Evolutionary conservation across 2,113 vertebrate genomes (phyloP).

Genomic region (Carollia perspicillata): DNA sequence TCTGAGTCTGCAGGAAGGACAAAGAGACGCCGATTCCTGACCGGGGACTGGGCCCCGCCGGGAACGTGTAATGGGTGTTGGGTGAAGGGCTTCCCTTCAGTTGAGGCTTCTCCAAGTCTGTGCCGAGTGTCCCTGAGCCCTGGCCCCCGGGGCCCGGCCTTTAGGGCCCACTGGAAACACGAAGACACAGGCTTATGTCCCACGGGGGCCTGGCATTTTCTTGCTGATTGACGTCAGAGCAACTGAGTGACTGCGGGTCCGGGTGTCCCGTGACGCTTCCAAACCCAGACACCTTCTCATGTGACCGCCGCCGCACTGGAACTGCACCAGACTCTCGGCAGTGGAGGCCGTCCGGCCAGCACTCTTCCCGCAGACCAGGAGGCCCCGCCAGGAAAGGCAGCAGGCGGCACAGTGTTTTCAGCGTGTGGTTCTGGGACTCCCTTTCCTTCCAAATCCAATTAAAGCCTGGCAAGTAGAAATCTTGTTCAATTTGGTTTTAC

Average conservation of each 20-base stretch:
- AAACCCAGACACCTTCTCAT: background rate
- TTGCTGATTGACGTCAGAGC: background rate
- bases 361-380: background rate
- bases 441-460: background rate
- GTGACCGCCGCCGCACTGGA: background rate
- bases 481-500: background rate
- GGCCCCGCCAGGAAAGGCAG: background rate
- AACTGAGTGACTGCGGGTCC: fast-evolving
- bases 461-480: background rate
- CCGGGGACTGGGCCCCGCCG: fast-evolving
- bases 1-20: background rate
- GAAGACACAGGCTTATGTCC: background rate
- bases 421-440: background rate
- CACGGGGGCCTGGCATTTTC: background rate
- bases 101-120: background rate
- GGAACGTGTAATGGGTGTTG: fast-evolving
- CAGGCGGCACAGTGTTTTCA: background rate
- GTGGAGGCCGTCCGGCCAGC: background rate
- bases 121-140: background rate
- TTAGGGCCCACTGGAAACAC: fast-evolving
- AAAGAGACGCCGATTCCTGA: background rate
- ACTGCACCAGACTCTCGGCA: background rate
- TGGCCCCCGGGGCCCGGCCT: background rate
- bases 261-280: fast-evolving
- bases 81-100: background rate